A percentile compares a stretch with the other conserved stretches of the same genome.
Conservation (phyloP, 2,797 vertebrate species). For the Helarctos malayanus region DNA sequence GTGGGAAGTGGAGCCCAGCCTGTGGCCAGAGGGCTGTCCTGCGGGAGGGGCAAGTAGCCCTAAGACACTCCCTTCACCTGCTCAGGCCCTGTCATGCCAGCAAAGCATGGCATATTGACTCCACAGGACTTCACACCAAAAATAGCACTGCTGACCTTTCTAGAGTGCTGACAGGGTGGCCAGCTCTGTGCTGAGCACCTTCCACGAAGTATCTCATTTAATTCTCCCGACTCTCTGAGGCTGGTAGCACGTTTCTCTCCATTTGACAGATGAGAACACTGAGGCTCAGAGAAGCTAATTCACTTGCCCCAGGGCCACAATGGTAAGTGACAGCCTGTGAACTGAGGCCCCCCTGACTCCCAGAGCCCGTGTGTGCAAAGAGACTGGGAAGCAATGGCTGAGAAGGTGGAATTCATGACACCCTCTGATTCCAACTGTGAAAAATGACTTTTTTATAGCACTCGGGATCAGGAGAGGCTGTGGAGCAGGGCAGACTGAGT, state of each 20-base stretch:
- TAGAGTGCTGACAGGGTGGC: background rate
- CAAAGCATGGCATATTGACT: background rate
- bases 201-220: background rate
- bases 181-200: background rate
- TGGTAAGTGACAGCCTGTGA: background rate
- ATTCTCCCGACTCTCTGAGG: background rate
- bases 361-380: background rate
- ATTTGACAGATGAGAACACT: background rate
- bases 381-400: background rate
- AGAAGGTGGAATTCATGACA: background rate
- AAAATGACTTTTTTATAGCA: background rate
- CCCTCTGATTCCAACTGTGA: background rate
- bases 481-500: background rate
- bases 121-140: background rate
- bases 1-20: background rate
- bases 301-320: background rate
- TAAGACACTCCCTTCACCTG: background rate
- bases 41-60: background rate
- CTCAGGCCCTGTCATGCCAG: background rate
- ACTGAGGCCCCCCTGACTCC: background rate
- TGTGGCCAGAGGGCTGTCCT: background rate
- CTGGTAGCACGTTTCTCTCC: background rate
- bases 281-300: background rate
- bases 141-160: background rate
- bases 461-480: background rate